These are phyloP conservation scores for Tetramorium parvispinum DNA, from an alignment of 1,140 invertebrate species.

Conservation along the genomic window DNA sequence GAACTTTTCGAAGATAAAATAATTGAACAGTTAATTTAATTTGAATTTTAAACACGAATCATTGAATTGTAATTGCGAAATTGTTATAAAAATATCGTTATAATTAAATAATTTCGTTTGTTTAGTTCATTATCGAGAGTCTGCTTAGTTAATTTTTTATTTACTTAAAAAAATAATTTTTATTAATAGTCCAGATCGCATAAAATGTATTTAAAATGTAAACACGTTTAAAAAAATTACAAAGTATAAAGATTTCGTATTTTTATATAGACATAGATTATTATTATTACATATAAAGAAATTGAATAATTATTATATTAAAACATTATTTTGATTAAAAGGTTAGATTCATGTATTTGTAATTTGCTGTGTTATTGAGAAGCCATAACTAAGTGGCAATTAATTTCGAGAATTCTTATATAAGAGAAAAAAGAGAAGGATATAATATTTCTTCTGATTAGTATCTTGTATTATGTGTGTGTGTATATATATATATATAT, in stretches of 20 bases:
- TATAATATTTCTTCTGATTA: constrained; percentile 17
- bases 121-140: no score
- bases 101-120: no score
- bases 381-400: not conserved
- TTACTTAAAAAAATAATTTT: no score
- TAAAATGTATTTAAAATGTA: not conserved
- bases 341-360: not conserved
- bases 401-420: not conserved
- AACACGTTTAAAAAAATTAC: not conserved
- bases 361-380: not conserved
- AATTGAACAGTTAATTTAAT: not conserved
- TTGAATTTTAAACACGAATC: not conserved
- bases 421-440: not conserved
- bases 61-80: not conserved
- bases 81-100: not conserved
- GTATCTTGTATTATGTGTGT: not conserved
- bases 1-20: not conserved
- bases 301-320: not conserved
- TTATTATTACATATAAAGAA: not conserved
- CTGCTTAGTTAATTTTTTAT: no score
- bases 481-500: no score
- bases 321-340: not conserved
- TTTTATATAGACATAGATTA: not conserved
- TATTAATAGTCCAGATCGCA: not conserved
- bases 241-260: not conserved